Evolutionary conservation across 2,888 invertebrate genomes (phyloP), one percentile per base, ranked within the genome.

Genomic region (Agonum fuliginosum): DNA sequence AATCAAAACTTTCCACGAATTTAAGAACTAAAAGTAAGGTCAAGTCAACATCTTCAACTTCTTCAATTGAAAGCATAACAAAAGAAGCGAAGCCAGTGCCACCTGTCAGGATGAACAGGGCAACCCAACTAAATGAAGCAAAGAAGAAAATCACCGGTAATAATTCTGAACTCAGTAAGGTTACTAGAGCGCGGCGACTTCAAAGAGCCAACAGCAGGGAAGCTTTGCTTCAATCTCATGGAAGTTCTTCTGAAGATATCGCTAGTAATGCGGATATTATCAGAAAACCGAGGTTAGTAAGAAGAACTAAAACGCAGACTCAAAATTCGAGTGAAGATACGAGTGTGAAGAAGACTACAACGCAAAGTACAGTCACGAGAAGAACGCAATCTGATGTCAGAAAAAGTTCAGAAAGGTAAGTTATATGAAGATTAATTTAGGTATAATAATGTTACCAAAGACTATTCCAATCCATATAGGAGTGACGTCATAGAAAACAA

Each of bases 181-280:
- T 85, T 4, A 84, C 83, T 1, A 86, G 86, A 82, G 88, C 88
- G 1, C 82, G 89, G 77, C 81, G 88, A 72, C 80, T 89, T 37
- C 89, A 89, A 80, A 83, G 89, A 71, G 88, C 89, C 4, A 88
- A 86, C 78, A 89, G 88, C 80, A 84, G 89, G 79, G 89, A 89
- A 80, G 87, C 87, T 51, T 81, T 87, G 34, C 83, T 88, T 14
- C 87, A 87, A 79, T 86, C 86, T 1, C 87, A 87, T 79, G 88
- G 87, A 12, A 89, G 89, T 80, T 89, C 89, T 12, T 89, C 89
- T 0, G 89, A 89, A 82, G 89, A 89, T 83, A 81, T 89, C 20
- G 83, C 86, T 0, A 82, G 83, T 3, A 84, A 82, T 78, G 80
- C 82, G 12, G 86, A 85, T 74, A 81, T 82, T 22, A 78, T 83